A percentile compares a stretch with the other conserved stretches of the same genome.
phyloP scores from a whole-genome alignment of 2,113 vertebrate species.

The Pterocles burchelli region DNA sequence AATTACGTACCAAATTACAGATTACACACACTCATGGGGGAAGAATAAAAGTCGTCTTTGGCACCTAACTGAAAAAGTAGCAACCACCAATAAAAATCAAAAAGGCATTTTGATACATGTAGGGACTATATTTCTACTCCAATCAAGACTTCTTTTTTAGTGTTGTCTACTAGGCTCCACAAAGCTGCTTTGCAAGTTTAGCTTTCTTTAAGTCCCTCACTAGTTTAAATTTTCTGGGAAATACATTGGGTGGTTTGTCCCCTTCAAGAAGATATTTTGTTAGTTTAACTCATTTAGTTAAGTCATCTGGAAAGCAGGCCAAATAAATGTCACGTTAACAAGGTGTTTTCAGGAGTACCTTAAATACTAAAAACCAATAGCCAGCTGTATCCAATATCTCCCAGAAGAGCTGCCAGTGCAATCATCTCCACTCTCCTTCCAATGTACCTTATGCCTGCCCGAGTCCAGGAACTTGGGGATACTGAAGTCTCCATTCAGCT shows the following conservation, averaged over 20 bases:
- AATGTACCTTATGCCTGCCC: background rate
- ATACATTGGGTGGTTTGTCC: accelerated
- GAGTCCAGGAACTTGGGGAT: background rate
- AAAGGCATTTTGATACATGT: background rate
- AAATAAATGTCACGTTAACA: background rate
- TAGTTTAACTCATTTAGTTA: background rate
- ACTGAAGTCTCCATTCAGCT: background rate
- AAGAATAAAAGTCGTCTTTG: background rate
- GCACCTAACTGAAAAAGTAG: background rate
- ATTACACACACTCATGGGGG: background rate
- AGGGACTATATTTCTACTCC: background rate
- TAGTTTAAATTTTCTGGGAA: background rate
- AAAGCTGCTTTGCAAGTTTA: background rate
- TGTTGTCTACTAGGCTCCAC: background rate
- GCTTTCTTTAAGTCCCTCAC: background rate
- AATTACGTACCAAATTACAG: background rate
- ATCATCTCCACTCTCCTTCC: background rate
- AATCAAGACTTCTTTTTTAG: background rate
- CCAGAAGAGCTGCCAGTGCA: background rate
- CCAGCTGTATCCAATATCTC: background rate
- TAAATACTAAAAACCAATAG: background rate
- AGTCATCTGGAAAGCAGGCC: background rate
- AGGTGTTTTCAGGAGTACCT: background rate
- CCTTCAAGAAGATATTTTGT: background rate
- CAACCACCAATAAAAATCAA: background rate